Evolutionary conservation across 2,797 vertebrate species (phyloP), one percentile per base, ranked within the genome.

Genomic region (Myripristis jacobus): DNA sequence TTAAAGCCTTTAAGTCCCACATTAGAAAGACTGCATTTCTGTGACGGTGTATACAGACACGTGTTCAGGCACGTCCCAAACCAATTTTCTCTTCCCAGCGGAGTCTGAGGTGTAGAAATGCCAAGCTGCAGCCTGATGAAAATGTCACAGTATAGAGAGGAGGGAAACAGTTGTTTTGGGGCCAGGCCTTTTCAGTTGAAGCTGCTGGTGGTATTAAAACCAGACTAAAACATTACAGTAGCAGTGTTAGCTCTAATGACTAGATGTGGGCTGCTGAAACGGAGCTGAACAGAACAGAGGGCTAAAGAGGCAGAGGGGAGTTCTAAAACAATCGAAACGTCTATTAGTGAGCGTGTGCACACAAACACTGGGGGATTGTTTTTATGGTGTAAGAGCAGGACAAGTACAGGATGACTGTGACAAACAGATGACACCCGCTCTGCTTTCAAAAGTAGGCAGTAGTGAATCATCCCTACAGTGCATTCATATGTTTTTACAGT

Each of bases 121-220:
- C 73, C 78, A 86, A 64, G 47, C 38, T 34, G 73, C 60, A 60
- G 77, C 78, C 71, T 69, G 72, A 81, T 82, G 79, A 68, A 84
- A 85, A 85, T 87, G 82, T 87, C 81, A 83, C 65, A 79, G 81
- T 6, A 53, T 24, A 75, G 56, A 73, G 70, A 87, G 56, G 59
- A 62, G 59, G 13, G 38, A n/a, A 75, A 75, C 52, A 60, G 61
- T 65, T 77, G 61, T 81, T 85, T 70, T 59, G 34, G 69, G 69
- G 62, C 55, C 53, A 44, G 58, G 27, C 4, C 44, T 56, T 70
- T 76, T 50, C 8, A 6, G 24, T 47, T 48, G 55, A 47, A 51
- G n/a, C 43, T 11, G 29, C 31, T n/a, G 43, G 27, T 65, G 68
- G 75, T 78, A 80, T 79, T 80, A 70, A 63, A 75, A 55, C 24